Evolutionary conservation across 2,797 vertebrate genomes (phyloP).

Genomic region (Acanthiza pusilla): DNA sequence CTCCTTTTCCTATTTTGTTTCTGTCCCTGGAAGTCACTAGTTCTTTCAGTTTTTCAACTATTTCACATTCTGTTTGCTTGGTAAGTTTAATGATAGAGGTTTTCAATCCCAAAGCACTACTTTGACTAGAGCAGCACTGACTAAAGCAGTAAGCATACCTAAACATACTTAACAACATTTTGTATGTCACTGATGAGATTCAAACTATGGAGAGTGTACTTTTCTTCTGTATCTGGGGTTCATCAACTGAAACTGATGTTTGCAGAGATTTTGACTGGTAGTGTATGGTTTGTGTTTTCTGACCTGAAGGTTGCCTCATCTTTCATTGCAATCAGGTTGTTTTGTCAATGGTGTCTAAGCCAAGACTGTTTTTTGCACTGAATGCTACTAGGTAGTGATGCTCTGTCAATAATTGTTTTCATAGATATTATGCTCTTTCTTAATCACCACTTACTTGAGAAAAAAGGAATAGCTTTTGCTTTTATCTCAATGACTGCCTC

Average conservation of each 20-base stretch:
- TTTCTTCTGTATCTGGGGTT: background rate
- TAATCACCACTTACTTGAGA: background rate
- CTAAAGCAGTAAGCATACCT: background rate
- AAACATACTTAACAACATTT: background rate
- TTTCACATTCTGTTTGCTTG: background rate
- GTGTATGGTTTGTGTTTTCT: background rate
- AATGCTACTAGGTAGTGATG: background rate
- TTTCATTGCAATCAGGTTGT: background rate
- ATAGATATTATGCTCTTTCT: background rate
- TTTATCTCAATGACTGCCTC: background rate
- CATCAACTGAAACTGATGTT: background rate
- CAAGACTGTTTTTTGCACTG: background rate
- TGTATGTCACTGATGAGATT: background rate
- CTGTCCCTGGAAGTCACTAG: background rate
- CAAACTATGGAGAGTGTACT: background rate
- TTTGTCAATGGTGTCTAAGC: background rate
- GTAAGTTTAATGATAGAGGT: background rate
- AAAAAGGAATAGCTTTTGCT: background rate
- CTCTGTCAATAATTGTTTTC: background rate
- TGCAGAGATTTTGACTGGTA: background rate
- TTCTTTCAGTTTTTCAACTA: background rate
- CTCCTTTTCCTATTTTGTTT: background rate
- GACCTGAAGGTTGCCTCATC: background rate
- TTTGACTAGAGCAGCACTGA: background rate
- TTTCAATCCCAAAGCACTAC: background rate